Evolutionary conservation across 2,888 invertebrate species (phyloP).

Genomic region (Muscina levida): DNA sequence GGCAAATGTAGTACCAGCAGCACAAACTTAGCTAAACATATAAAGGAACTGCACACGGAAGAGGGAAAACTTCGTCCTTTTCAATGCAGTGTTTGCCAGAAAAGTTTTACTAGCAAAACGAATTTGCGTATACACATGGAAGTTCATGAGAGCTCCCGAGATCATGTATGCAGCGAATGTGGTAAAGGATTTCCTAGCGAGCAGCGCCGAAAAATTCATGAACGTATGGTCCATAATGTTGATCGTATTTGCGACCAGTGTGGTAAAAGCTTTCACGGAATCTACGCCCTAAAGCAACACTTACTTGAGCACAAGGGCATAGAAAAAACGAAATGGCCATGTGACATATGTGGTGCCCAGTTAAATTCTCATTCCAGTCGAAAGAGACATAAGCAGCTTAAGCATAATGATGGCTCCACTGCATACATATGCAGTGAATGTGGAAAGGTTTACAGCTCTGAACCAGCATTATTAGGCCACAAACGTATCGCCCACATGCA

Average conservation of each 20-base stretch:
- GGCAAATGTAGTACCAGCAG: slow-evolving; percentile 58
- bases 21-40: slow-evolving; percentile 58
- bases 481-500: no score
- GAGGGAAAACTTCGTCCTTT: slow-evolving; percentile 36
- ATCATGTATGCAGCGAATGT: slow-evolving; percentile 65
- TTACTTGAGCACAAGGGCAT: slow-evolving; percentile 64
- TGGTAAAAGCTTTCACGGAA: slow-evolving; percentile 64
- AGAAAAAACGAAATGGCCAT: slow-evolving; percentile 65
- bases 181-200: slow-evolving; percentile 65
- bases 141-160: slow-evolving; percentile 55
- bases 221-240: slow-evolving; percentile 61
- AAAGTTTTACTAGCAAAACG: slow-evolving; percentile 50
- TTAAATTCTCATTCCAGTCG: slow-evolving; percentile 66
- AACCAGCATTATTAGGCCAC: slow-evolving; percentile 46
- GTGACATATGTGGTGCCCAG: slow-evolving; percentile 66
- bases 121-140: slow-evolving; percentile 62
- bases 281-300: slow-evolving; percentile 63
- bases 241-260: slow-evolving; percentile 65
- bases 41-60: slow-evolving; percentile 45
- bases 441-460: no score
- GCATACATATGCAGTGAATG: background rate
- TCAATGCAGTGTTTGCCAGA: slow-evolving; percentile 62
- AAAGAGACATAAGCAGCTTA: slow-evolving; percentile 66
- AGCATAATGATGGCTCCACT: slow-evolving; percentile 67
- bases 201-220: slow-evolving; percentile 62